Conservation (phyloP, 2,888 invertebrate genomes). For the Drosophila borealis region DNA sequence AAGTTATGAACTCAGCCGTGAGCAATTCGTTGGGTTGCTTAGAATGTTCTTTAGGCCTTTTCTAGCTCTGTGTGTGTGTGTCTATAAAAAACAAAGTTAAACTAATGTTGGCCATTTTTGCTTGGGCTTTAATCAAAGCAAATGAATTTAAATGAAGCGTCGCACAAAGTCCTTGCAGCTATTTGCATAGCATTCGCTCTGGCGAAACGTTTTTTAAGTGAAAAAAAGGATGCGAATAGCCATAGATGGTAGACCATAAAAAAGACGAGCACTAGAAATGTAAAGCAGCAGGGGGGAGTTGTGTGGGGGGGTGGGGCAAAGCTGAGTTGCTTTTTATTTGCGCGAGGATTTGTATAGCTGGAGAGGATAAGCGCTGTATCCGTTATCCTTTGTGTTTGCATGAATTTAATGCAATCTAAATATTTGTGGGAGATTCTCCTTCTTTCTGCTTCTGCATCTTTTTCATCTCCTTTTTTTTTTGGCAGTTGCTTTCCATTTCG, state of each 20-base stretch:
- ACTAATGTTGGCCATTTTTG: slow-evolving; percentile 45
- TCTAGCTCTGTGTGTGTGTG: not conserved
- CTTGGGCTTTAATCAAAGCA: slow-evolving; percentile 74
- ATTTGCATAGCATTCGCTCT: slow-evolving; percentile 72
- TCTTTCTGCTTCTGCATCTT: slow-evolving; percentile 10
- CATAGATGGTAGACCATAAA: slow-evolving; percentile 40
- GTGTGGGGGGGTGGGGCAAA: slow-evolving; percentile 12
- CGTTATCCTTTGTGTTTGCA: slow-evolving; percentile 79
- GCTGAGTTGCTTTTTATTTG: slow-evolving; percentile 62
- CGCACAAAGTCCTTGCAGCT: slow-evolving; percentile 68
- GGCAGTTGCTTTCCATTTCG: slow-evolving; percentile 33
- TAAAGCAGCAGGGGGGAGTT: slow-evolving; percentile 26
- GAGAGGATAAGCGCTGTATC: slow-evolving; percentile 79
- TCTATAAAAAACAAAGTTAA: slow-evolving; percentile 51
- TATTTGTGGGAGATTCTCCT: slow-evolving; percentile 64
- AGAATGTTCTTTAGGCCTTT: slow-evolving; percentile 6
- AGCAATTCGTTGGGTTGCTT: slow-evolving; percentile 21
- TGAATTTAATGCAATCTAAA: slow-evolving; percentile 81
- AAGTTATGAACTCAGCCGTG: slow-evolving; percentile 63
- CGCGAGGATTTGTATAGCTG: slow-evolving; percentile 77
- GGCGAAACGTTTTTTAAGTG: slow-evolving; percentile 74
- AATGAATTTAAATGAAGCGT: slow-evolving; percentile 79
- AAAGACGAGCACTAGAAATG: slow-evolving; percentile 50
- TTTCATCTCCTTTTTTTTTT: slow-evolving; percentile 18
- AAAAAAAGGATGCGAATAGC: slow-evolving; percentile 70